Percentiles rank a stretch among this genome's conserved stretches.
Conservation (phyloP, 1,140 invertebrate species). For the Papilio dardanus region DNA sequence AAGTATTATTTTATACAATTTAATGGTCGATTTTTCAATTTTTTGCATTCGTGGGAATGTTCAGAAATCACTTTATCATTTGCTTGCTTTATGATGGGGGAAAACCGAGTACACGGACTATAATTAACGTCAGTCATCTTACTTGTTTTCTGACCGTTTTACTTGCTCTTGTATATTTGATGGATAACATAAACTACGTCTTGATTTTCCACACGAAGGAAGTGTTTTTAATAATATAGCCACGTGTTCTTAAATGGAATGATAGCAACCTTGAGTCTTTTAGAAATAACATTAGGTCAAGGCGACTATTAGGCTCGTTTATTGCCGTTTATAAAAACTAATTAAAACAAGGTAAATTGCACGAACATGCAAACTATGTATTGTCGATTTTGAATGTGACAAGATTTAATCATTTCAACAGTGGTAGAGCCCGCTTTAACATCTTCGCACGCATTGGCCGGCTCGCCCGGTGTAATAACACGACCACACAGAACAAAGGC, state of each 20-base stretch:
- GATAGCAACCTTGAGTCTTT: neutral
- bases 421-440: too few relatives aligned
- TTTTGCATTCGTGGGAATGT: neutral
- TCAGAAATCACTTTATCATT: neutral
- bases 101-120: constrained; percentile 1
- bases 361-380: constrained; percentile 2
- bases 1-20: too few relatives aligned
- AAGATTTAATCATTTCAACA: neutral
- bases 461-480: too few relatives aligned
- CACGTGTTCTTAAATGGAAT: neutral
- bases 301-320: neutral
- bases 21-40: neutral
- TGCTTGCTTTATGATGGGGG: neutral
- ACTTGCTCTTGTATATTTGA: neutral
- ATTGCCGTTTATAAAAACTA: neutral
- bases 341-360: constrained; percentile 29
- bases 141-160: neutral
- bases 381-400: neutral
- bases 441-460: too few relatives aligned
- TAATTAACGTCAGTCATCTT: neutral
- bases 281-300: constrained; percentile 6
- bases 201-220: neutral
- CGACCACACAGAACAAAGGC: too few relatives aligned
- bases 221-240: neutral
- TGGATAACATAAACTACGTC: neutral